Conservation (phyloP, 2,888 invertebrate genomes). For the Diarsia brunnea region DNA sequence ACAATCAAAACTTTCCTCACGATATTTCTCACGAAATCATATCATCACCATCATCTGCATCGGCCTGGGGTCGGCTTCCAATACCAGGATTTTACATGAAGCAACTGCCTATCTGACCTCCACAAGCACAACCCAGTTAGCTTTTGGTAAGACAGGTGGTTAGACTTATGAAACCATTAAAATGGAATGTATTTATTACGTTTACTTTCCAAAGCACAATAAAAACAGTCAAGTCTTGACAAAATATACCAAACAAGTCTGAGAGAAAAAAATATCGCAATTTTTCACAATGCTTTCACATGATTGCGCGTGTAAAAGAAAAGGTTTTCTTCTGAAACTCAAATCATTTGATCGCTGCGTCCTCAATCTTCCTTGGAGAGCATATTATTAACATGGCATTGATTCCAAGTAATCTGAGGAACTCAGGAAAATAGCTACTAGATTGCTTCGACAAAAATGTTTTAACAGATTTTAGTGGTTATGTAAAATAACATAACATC, state of each 20-base stretch:
- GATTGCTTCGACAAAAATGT: constrained; percentile 20
- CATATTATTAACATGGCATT: constrained; percentile 47
- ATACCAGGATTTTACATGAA: no score
- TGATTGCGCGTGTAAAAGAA: constrained; percentile 27
- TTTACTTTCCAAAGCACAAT: neutral
- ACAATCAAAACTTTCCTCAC: neutral
- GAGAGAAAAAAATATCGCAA: neutral
- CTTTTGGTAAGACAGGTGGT: no score
- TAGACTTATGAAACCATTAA: no score
- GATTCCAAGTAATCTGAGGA: constrained; percentile 26
- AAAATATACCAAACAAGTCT: neutral
- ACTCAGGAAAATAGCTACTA: constrained; percentile 15
- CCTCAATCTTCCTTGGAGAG: constrained; percentile 20
- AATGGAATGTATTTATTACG: no score
- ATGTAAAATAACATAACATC: no score
- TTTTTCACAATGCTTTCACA: constrained; percentile 33
- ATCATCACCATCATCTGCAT: neutral
- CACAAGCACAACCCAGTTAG: no score
- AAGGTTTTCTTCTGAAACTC: constrained; percentile 13
- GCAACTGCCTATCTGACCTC: no score
- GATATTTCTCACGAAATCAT: neutral
- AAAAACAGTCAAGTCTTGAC: neutral
- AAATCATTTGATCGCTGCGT: constrained; percentile 28
- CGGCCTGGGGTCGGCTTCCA: no score
- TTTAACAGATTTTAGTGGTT: neutral